Evolutionary conservation across 2,888 invertebrate species (phyloP).

Genomic region (Pelosia muscerda): DNA sequence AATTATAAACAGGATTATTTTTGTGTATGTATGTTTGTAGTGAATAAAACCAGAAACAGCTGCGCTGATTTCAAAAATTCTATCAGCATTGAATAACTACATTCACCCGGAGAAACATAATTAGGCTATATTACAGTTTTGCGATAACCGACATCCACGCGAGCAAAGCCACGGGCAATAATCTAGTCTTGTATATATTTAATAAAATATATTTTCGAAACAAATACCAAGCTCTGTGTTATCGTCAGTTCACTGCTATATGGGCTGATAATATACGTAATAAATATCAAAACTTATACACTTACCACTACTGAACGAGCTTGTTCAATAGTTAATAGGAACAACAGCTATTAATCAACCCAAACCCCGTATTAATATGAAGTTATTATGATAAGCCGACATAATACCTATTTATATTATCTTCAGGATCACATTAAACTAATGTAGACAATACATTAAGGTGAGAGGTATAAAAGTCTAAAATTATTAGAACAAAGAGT

Average conservation of each 20-base stretch:
- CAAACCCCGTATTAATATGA: slow-evolving; percentile 24
- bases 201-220: no score
- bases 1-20: no score
- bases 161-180: no score
- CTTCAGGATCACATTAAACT: slow-evolving; percentile 44
- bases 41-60: no score
- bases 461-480: slow-evolving; percentile 62
- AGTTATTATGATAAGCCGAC: slow-evolving; percentile 29
- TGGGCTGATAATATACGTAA: not conserved
- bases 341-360: slow-evolving; percentile 27
- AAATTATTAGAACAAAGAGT: slow-evolving; percentile 73
- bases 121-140: no score
- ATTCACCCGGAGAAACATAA: no score
- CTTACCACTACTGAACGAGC: slow-evolving; percentile 37
- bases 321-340: slow-evolving; percentile 10
- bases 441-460: slow-evolving; percentile 54
- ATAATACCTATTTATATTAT: slow-evolving; percentile 35
- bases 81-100: no score
- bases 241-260: not conserved
- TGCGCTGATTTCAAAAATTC: no score
- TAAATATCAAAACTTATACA: slow-evolving; percentile 15
- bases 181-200: no score
- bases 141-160: no score
- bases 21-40: no score
- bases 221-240: no score